These are phyloP conservation scores for Anableps anableps DNA, from an alignment of 2,797 vertebrate genomes.

Conservation along the genomic window DNA sequence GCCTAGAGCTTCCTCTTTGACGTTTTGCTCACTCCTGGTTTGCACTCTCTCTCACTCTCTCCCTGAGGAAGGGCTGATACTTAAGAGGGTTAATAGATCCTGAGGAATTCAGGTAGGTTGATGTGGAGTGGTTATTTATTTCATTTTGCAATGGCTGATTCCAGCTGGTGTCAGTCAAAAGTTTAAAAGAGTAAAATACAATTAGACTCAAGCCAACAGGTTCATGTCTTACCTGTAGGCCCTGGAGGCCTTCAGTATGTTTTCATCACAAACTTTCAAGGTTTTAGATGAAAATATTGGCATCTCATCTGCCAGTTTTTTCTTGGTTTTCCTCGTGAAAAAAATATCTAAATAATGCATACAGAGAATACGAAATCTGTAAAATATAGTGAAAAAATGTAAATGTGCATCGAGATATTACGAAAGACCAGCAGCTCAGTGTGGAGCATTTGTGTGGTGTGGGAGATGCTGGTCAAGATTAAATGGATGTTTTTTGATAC, in stretches of 20 bases:
- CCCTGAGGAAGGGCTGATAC: constrained; percentile 68
- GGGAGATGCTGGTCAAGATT: background rate
- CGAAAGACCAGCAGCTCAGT: background rate
- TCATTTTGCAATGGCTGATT: constrained; percentile 8
- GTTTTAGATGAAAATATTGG: background rate
- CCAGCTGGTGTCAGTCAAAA: background rate
- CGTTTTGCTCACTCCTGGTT: constrained; percentile 72
- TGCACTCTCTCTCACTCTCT: constrained; percentile 74
- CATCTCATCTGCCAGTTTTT: background rate
- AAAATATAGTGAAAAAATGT: background rate
- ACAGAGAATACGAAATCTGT: background rate
- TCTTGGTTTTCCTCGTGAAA: background rate
- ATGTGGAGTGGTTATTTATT: background rate
- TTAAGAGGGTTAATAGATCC: constrained; percentile 74
- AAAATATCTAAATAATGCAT: background rate
- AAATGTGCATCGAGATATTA: background rate
- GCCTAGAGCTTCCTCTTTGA: constrained; percentile 80
- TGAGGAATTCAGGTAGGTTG: constrained; percentile 81
- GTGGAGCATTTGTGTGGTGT: background rate
- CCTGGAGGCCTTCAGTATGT: constrained; percentile 2
- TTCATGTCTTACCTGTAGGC: constrained; percentile 4
- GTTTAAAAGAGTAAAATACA: constrained; percentile 5
- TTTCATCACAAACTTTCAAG: background rate
- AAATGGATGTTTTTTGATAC: too few relatives aligned
- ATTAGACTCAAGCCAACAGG: background rate